phyloP scores from a whole-genome alignment of 2,797 vertebrate species.

The Chloroceryle inda region DNA sequence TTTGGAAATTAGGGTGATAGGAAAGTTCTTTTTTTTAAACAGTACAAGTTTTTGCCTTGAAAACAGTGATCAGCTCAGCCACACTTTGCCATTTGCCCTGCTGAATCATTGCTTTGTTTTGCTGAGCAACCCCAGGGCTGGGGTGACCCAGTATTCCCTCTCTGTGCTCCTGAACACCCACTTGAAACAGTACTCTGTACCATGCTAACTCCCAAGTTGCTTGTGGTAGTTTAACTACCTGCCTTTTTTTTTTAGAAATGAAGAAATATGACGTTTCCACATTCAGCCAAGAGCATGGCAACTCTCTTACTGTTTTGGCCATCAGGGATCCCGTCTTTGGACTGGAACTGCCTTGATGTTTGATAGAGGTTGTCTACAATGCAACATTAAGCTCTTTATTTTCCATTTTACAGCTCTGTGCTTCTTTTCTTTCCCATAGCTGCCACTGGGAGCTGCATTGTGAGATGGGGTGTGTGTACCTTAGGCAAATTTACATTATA shows the following conservation, averaged over 20 bases:
- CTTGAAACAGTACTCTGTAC: background rate
- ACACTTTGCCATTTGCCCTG: background rate
- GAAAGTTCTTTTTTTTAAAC: background rate
- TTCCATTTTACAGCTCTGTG: background rate
- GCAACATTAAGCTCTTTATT: slow-evolving; percentile 24
- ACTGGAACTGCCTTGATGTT: background rate
- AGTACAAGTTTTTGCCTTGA: background rate
- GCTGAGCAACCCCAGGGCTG: background rate
- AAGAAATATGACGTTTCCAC: background rate
- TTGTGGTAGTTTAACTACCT: background rate
- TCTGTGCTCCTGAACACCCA: background rate
- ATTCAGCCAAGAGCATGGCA: background rate
- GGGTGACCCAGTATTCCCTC: background rate
- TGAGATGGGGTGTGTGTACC: background rate
- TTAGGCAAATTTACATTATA: background rate
- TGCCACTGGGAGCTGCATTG: background rate
- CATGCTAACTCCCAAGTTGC: background rate
- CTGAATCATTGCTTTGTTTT: background rate
- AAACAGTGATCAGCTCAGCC: background rate
- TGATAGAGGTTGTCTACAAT: background rate
- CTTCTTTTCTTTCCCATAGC: background rate
- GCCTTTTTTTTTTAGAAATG: background rate
- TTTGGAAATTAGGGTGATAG: background rate
- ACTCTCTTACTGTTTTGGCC: background rate
- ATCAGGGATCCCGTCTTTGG: background rate